Conservation (phyloP, 2,888 invertebrate species). For the Lasioglossum oenotherae region DNA sequence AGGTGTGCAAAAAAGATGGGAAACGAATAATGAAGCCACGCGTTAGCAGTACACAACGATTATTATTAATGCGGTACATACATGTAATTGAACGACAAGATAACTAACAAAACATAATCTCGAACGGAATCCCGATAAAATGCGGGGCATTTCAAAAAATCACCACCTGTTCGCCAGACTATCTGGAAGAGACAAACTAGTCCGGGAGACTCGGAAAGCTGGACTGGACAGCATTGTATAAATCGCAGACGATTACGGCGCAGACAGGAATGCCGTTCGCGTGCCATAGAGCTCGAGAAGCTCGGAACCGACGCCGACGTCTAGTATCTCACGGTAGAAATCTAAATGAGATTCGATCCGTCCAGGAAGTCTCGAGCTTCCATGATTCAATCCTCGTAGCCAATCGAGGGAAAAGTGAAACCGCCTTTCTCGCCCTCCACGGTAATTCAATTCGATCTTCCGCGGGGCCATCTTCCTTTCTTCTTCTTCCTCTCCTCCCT, state of each 20-base stretch:
- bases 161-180: constrained; percentile 30
- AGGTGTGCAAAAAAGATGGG: not conserved
- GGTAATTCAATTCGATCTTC: constrained; percentile 65
- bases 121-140: not conserved
- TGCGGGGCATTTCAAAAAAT: constrained; percentile 10
- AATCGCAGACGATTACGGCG: constrained; percentile 55
- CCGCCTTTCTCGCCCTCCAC: constrained; percentile 63
- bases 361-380: constrained; percentile 68
- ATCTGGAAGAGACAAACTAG: constrained; percentile 39
- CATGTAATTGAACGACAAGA: not conserved
- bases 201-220: constrained; percentile 36
- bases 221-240: constrained; percentile 48
- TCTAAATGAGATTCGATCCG: constrained; percentile 80
- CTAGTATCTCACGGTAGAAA: constrained; percentile 74
- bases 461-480: constrained; percentile 27
- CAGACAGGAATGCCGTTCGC: constrained; percentile 60
- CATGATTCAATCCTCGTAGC: constrained; percentile 71
- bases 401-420: constrained; percentile 74
- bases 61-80: not conserved
- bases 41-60: not conserved
- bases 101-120: not conserved
- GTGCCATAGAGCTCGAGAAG: constrained; percentile 58
- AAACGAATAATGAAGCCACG: not conserved
- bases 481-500: not conserved
- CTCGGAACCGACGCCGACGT: constrained; percentile 40